Evolutionary conservation across 2,888 invertebrate genomes (phyloP), one percentile per base, ranked within the genome.

Genomic region (Apodemia hepburni): DNA sequence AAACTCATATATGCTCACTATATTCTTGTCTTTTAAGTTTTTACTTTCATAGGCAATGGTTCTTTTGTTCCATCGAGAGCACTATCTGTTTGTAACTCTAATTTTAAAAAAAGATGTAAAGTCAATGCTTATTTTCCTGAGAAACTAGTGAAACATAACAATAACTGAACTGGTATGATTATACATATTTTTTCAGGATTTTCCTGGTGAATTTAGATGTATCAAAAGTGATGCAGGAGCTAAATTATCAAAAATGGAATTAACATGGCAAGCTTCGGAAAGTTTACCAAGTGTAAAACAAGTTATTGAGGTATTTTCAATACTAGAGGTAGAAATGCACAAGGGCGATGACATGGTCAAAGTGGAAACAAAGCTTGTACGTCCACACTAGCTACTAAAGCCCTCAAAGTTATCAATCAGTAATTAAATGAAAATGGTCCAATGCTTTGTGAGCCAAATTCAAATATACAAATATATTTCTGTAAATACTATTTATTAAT

Each of bases 291-390:
- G 74, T 68, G 69, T 78, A 0, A 77, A 74, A 64, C 90, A 91
- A 76, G 73, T 81, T 59, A 83, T 92, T 64, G 80, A 87, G 71
- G 84, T 90, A 45, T 92, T 92, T 71, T 87, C 90, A 11, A 77
- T 83, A 68, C 68, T 92, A 60, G 69, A 80, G 68, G 81, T 91
- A 59, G 83, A 85, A 73, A 77, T 92, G 74, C 73, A 80, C 64
- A 85, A 82, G 75, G 83, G 82, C 49, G 87, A 88, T 63, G 87
- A 88, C n/a, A 80, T 84, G 77, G 73, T 81, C 2, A 91, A 87
- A 68, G 79, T 92, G 22, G 89, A 88, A 69, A 85, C 84, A 5
- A 87, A 79, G 73, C 80, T 91, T 64, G 79, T 87, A n/a, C 80
- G 81, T 69, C 90, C 88, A 12, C 47, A 65, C 45, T 62, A 61